These are phyloP conservation scores for Aythya baeri DNA, from an alignment of 2,113 vertebrate species.

Conservation along the genomic window DNA sequence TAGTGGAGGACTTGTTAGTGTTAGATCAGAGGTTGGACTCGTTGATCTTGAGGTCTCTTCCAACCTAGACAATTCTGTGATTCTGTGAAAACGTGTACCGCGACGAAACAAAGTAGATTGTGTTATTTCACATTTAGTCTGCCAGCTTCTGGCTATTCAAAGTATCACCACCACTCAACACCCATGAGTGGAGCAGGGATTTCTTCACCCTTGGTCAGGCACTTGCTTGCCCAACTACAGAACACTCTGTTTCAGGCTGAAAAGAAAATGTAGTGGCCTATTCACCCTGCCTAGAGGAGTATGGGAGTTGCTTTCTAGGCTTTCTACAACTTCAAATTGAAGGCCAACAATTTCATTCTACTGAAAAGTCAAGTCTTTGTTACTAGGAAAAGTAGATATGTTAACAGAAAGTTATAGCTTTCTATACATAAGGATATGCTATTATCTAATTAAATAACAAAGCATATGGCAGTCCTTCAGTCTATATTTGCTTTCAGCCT, in stretches of 20 bases:
- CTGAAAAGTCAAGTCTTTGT: background rate
- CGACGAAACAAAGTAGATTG: accelerated
- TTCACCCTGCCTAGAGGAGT: accelerated
- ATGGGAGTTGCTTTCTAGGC: background rate
- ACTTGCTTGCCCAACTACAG: background rate
- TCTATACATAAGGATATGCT: background rate
- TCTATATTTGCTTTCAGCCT: background rate
- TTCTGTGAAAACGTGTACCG: too few relatives aligned
- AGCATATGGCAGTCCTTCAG: background rate
- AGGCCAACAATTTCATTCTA: background rate
- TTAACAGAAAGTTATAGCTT: background rate
- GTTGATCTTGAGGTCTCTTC: too few relatives aligned
- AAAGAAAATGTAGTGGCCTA: background rate
- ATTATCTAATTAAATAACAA: background rate
- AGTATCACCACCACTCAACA: background rate
- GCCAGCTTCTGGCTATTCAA: background rate
- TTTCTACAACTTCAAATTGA: background rate
- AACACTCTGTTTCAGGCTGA: background rate
- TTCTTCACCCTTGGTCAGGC: accelerated
- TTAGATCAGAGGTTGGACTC: too few relatives aligned
- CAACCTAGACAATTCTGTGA: too few relatives aligned
- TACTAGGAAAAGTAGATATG: background rate
- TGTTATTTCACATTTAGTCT: background rate
- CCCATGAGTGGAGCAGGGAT: accelerated
- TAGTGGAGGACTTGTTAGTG: too few relatives aligned